Evolutionary conservation across 1,140 invertebrate genomes (phyloP), one percentile per base, ranked within the genome.

Genomic region (Marisa cornuarietis): DNA sequence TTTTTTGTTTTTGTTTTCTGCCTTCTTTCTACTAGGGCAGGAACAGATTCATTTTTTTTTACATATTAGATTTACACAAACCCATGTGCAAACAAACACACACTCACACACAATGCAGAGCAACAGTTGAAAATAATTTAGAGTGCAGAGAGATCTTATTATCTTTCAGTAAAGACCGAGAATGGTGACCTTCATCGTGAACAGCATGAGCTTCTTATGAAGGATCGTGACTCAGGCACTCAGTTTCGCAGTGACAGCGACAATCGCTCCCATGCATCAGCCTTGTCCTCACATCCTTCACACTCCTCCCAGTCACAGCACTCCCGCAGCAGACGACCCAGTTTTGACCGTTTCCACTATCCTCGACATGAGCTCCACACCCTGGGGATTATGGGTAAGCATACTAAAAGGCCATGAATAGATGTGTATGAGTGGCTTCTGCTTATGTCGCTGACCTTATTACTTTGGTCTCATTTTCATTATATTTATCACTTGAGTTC

Each of bases 301-400:
- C 88, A 90, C 71, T 88, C 88, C 2, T 90, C 89, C 24, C 86
- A 88, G 76, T 89, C 89, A 61, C 88, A 88, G 52, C 88, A 90
- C 63, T 96, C 95, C 0, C 90, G 90, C n/a, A 85, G 83, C 72
- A 79, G 85, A 24, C 94, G 95, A 87, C 82, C 82, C 42, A 94
- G 94, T 68, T 96, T 95, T 85, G 96, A 97, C 63, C 95, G 95
- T 83, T 90, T 97, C 11, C 91, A 94, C 0, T 93, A 96, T 72
- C 94, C 95, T 0, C 92, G 96, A 71, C 93, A 93, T 22, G 92
- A 95, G 79, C 91, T 98, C 0, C 94, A 94, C 9, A 96, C 97
- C 69, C 92, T 96, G 49, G 95, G 96, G 80, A 94, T 96, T 13
- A 92, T 98, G 80, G 94, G 94, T 93, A 87, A 86, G 87, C 18